These are phyloP conservation scores for Epsilonema sp. DNA, from an alignment of 2,888 invertebrate species.

Conservation along the genomic window DNA sequence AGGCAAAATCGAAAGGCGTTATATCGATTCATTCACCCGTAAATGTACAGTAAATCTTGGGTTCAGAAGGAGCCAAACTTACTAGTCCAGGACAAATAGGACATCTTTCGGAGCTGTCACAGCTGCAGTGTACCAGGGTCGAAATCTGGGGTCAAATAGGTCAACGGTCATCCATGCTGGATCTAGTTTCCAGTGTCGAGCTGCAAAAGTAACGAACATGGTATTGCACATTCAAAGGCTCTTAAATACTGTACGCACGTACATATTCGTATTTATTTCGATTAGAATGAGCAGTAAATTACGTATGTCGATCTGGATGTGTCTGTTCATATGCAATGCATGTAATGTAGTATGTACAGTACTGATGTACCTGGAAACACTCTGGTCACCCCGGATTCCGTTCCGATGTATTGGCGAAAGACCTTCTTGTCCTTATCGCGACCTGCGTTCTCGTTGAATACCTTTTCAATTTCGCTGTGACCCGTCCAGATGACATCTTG, in stretches of 20 bases:
- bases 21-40: background rate
- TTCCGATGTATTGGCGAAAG: slow-evolving; percentile 22
- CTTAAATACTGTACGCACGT: too few relatives aligned
- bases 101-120: slow-evolving; percentile 24
- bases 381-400: slow-evolving; percentile 22
- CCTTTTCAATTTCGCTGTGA: slow-evolving; percentile 12
- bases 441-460: slow-evolving; percentile 15
- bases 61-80: slow-evolving; percentile 9
- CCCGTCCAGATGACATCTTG: slow-evolving; percentile 22
- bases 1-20: background rate
- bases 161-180: slow-evolving; percentile 18
- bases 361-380: slow-evolving; percentile 23
- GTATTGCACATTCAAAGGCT: too few relatives aligned
- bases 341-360: too few relatives aligned
- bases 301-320: too few relatives aligned
- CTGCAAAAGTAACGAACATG: background rate
- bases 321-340: too few relatives aligned
- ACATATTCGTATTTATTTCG: too few relatives aligned
- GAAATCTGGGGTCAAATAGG: slow-evolving; percentile 23
- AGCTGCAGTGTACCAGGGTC: slow-evolving; percentile 24
- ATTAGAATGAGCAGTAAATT: too few relatives aligned
- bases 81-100: slow-evolving; percentile 25
- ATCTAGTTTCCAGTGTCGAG: background rate
- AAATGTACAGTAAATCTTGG: background rate
- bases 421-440: slow-evolving; percentile 11